A percentile compares a stretch with the other conserved stretches of the same genome.
phyloP scores from a whole-genome alignment of 2,888 invertebrate species.

The Rhamphomyia laevipes region DNA sequence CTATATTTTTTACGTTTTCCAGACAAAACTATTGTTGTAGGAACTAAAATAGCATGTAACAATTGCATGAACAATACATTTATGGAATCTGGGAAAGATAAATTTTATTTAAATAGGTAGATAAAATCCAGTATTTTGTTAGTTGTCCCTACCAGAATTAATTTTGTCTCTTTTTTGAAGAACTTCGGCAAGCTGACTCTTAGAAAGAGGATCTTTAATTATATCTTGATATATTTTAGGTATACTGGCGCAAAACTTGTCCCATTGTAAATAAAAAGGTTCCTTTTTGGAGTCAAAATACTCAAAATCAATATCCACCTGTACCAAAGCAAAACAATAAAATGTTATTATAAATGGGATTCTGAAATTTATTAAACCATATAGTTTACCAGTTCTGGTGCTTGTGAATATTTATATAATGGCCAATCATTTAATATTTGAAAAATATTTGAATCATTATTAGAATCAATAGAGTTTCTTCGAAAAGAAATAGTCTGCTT shows the following conservation, averaged over 20 bases:
- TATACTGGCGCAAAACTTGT: neutral
- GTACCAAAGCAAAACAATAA: neutral
- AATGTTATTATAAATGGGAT: neutral
- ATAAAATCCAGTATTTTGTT: neutral
- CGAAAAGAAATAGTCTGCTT: neutral
- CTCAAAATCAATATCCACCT: constrained; percentile 1
- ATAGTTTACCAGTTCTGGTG: constrained; percentile 2
- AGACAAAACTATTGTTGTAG: neutral
- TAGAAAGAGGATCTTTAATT: neutral
- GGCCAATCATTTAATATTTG: constrained; percentile 1
- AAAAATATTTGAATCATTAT: neutral
- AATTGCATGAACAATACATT: neutral
- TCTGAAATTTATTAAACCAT: neutral
- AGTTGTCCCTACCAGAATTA: neutral
- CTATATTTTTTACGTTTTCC: constrained; percentile 2
- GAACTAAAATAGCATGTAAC: neutral
- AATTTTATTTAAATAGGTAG: neutral
- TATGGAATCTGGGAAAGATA: neutral
- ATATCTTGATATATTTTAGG: neutral
- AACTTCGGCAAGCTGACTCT: neutral
- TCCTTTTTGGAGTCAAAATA: neutral
- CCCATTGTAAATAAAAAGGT: neutral
- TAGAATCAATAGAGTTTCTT: neutral
- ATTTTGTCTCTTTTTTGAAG: neutral
- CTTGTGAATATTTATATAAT: constrained; percentile 1